Conservation (phyloP, 2,113 vertebrate species). For the Amblyopsis rosae region DNA sequence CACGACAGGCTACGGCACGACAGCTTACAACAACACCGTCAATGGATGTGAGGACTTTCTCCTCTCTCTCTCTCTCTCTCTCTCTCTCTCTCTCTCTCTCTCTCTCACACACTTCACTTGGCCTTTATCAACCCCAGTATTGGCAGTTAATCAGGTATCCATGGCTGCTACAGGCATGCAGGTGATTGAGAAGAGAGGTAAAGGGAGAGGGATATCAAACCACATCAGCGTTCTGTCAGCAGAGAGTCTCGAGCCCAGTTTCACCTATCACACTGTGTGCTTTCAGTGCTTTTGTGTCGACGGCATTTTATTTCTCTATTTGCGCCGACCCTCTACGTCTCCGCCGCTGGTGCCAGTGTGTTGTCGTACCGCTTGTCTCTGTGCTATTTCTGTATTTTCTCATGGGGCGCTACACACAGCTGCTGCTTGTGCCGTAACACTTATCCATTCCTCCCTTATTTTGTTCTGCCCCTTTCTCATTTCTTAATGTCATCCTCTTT, state of each 20-base stretch:
- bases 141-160: constrained; percentile 28
- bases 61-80: background rate
- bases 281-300: background rate
- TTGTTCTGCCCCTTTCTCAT: background rate
- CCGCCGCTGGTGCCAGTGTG: background rate
- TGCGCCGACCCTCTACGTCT: background rate
- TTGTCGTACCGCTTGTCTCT: constrained; percentile 15
- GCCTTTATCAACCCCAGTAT: constrained; percentile 23
- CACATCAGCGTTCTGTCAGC: background rate
- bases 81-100: background rate
- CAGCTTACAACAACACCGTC: constrained; percentile 87
- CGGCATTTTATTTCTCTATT: constrained; percentile 1
- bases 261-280: background rate
- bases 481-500: constrained; percentile 8
- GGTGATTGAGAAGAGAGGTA: constrained; percentile 38
- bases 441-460: background rate
- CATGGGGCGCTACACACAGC: constrained; percentile 25
- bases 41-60: constrained; percentile 89
- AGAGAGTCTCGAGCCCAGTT: background rate
- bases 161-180: constrained; percentile 30
- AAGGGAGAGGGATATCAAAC: constrained; percentile 14
- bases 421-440: constrained; percentile 9
- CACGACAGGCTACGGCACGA: constrained; percentile 83
- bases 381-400: constrained; percentile 35
- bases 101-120: background rate